Conservation (phyloP, 2,888 invertebrate species). For the Dolichomitus sp. region DNA sequence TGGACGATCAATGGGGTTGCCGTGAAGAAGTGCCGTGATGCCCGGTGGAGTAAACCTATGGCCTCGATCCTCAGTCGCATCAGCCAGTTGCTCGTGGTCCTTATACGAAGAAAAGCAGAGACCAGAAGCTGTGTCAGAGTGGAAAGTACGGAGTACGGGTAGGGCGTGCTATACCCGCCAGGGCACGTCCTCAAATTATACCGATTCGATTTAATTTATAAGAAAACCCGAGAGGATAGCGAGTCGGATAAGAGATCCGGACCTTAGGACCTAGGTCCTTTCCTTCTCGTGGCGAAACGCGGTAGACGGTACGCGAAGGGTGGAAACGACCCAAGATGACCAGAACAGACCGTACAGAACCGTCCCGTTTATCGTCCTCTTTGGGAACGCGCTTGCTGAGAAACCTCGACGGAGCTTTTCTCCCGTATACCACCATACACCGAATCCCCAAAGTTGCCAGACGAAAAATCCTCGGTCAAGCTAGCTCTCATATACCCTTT, state of each 20-base stretch:
- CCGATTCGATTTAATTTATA: slow-evolving; percentile 78
- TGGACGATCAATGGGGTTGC: slow-evolving; percentile 34
- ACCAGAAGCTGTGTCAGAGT: slow-evolving; percentile 1
- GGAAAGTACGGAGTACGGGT: not conserved
- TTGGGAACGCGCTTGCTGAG: slow-evolving; percentile 19
- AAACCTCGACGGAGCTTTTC: slow-evolving; percentile 50
- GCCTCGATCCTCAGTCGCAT: slow-evolving; percentile 36
- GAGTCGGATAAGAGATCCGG: slow-evolving; percentile 45
- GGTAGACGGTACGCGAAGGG: slow-evolving; percentile 20
- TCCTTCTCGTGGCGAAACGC: slow-evolving; percentile 21
- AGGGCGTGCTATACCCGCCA: slow-evolving; percentile 24
- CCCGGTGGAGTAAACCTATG: slow-evolving; percentile 7
- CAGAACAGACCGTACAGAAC: slow-evolving; percentile 45
- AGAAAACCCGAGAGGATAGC: slow-evolving; percentile 69
- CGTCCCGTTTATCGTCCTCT: slow-evolving; percentile 55
- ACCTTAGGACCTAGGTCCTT: slow-evolving; percentile 38
- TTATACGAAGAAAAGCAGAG: slow-evolving; percentile 7
- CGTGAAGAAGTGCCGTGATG: slow-evolving; percentile 38
- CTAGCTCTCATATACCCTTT: not conserved
- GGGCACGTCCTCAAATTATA: slow-evolving; percentile 74
- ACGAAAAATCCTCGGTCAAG: slow-evolving; percentile 35
- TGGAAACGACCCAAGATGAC: slow-evolving; percentile 53
- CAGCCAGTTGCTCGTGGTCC: slow-evolving; percentile 1
- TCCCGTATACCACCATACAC: not conserved
- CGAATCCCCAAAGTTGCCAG: slow-evolving; percentile 43